A percentile compares a stretch with the other conserved stretches of the same genome.
These are phyloP conservation scores for Gymnosoma rotundatum DNA, from an alignment of 2,888 invertebrate genomes.

Conservation along the genomic window DNA sequence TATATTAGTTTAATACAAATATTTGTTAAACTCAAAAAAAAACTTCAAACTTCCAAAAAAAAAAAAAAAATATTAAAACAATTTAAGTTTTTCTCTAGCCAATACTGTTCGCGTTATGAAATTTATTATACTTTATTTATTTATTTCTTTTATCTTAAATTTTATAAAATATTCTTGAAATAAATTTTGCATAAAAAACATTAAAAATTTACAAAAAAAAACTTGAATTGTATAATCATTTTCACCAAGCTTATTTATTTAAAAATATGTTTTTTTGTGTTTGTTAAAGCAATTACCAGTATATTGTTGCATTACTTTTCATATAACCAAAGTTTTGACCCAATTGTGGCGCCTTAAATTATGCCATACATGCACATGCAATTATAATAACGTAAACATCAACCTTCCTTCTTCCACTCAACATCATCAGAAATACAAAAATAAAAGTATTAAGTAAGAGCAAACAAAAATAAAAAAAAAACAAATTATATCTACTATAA, in stretches of 20 bases:
- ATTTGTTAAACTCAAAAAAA: too few species aligned
- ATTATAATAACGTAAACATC: slow-evolving; percentile 58
- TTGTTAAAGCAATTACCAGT: slow-evolving; percentile 29
- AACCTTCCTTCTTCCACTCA: slow-evolving; percentile 45
- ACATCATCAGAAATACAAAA: slow-evolving; percentile 5
- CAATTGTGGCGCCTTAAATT: slow-evolving; percentile 62
- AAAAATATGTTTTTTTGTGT: not conserved
- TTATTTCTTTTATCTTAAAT: too few species aligned
- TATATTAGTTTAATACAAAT: too few species aligned
- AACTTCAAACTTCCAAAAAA: too few species aligned
- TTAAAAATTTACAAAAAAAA: not conserved
- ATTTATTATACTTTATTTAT: too few species aligned
- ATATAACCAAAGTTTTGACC: slow-evolving; percentile 54
- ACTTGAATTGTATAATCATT: slow-evolving; percentile 2
- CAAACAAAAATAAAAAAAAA: not conserved
- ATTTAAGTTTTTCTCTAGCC: too few species aligned
- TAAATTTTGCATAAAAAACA: not conserved
- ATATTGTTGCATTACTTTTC: slow-evolving; percentile 40
- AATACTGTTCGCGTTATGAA: too few species aligned
- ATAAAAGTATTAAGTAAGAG: not conserved
- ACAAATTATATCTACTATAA: slow-evolving; percentile 15
- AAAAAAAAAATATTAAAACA: too few species aligned
- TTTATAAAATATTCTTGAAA: too few species aligned
- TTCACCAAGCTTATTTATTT: not conserved
- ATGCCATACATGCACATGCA: slow-evolving; percentile 66